These are phyloP conservation scores for Turdus rufiventris DNA, from an alignment of 2,113 vertebrate genomes.

Conservation along the genomic window DNA sequence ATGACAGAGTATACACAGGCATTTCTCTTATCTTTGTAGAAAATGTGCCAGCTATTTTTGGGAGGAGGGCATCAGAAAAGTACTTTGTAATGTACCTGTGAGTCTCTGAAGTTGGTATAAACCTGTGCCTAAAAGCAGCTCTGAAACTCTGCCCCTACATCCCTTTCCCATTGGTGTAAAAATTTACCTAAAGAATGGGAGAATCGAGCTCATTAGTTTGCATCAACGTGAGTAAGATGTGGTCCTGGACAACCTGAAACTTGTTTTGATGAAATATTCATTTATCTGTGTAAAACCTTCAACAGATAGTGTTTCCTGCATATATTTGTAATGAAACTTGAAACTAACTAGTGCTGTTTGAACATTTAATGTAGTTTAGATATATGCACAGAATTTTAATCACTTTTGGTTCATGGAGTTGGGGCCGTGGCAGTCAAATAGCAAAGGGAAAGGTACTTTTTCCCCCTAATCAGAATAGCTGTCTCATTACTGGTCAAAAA, in stretches of 20 bases:
- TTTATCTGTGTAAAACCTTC: constrained; percentile 10
- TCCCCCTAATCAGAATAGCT: neutral
- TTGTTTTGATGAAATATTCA: neutral
- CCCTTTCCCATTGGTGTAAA: neutral
- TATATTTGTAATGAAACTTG: neutral
- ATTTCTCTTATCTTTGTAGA: neutral
- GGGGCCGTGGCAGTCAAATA: neutral
- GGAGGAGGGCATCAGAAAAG: neutral
- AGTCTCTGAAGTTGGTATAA: neutral
- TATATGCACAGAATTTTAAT: neutral
- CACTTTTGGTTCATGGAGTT: neutral
- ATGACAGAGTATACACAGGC: neutral
- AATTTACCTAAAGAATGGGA: neutral
- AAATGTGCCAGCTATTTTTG: neutral
- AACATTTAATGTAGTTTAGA: neutral
- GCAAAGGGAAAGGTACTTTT: neutral
- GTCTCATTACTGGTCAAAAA: neutral
- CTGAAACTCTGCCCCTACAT: neutral
- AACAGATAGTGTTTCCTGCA: neutral
- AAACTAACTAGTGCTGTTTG: neutral
- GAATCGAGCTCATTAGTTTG: neutral
- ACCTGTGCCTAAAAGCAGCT: neutral
- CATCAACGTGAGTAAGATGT: neutral
- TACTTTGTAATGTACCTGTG: neutral
- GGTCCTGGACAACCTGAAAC: neutral